Evolutionary conservation across 2,888 invertebrate species (phyloP).

Genomic region (Melanotus villosus): DNA sequence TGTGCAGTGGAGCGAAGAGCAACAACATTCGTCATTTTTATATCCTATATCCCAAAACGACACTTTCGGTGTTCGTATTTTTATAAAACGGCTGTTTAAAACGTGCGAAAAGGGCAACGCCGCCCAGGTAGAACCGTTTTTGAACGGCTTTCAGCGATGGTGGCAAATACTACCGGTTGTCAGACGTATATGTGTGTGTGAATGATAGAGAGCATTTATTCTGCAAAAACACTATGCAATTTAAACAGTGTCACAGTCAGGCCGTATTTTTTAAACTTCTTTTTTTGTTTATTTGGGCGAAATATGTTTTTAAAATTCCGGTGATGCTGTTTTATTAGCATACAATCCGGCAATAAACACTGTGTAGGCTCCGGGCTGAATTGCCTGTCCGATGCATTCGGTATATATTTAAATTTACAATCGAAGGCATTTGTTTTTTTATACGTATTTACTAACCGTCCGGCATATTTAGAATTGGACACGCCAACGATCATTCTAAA

Average conservation of each 20-base stretch:
- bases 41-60: conserved; percentile 37
- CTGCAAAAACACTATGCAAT: conserved; percentile 44
- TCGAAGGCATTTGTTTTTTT: not conserved
- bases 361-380: conserved; percentile 14
- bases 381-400: conserved; percentile 19
- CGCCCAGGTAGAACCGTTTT: not conserved
- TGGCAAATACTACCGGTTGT: conserved; percentile 25
- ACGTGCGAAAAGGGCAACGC: not conserved
- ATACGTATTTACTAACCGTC: too few relatives aligned
- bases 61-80: conserved; percentile 22
- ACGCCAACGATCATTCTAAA: too few relatives aligned
- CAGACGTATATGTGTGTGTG: conserved; percentile 29
- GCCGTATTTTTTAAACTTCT: conserved; percentile 31
- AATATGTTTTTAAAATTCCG: conserved; percentile 38
- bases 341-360: conserved; percentile 32
- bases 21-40: conserved; percentile 49
- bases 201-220: conserved; percentile 41
- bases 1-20: conserved; percentile 25
- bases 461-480: too few relatives aligned
- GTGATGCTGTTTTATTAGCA: conserved; percentile 31
- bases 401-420: conserved; percentile 16
- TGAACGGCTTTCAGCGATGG: conserved; percentile 10
- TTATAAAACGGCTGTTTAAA: conserved; percentile 15
- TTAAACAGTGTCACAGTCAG: conserved; percentile 38
- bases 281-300: conserved; percentile 10